These are phyloP conservation scores for Metellina segmentata DNA, from an alignment of 2,888 invertebrate genomes.

Conservation along the genomic window DNA sequence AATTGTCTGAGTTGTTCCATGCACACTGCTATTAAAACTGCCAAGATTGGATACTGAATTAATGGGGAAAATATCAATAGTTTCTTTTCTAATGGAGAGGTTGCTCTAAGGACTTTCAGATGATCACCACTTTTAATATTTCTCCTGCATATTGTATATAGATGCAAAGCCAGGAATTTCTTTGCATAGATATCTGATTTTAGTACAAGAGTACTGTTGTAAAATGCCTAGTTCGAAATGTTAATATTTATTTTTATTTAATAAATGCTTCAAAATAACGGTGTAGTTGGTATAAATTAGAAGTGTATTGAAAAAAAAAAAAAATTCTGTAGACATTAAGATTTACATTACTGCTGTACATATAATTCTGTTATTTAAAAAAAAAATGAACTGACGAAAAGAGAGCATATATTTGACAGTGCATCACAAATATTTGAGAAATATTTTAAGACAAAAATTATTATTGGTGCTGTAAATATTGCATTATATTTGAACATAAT, in stretches of 20 bases:
- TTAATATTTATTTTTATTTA: background rate
- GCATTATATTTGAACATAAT: constrained; percentile 29
- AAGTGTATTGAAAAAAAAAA: background rate
- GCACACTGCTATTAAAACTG: too few relatives aligned
- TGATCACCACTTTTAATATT: background rate
- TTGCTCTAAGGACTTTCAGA: background rate
- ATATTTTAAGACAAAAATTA: constrained; percentile 5
- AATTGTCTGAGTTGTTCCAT: too few relatives aligned
- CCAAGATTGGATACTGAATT: too few relatives aligned
- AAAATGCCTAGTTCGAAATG: background rate
- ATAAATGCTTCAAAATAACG: background rate
- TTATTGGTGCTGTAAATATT: constrained; percentile 56
- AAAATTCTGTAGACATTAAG: background rate
- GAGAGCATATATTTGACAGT: background rate
- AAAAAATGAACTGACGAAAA: background rate
- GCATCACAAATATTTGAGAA: too few relatives aligned
- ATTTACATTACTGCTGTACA: background rate
- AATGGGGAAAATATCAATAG: too few relatives aligned
- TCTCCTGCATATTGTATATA: background rate
- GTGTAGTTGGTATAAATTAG: background rate
- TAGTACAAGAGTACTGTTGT: background rate
- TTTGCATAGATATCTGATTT: background rate
- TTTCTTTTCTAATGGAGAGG: too few relatives aligned
- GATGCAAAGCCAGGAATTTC: background rate
- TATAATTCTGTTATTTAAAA: background rate